Base-by-base conservation (phyloP, 2,888 invertebrate genomes). In the Loripinus fragilis region DNA sequence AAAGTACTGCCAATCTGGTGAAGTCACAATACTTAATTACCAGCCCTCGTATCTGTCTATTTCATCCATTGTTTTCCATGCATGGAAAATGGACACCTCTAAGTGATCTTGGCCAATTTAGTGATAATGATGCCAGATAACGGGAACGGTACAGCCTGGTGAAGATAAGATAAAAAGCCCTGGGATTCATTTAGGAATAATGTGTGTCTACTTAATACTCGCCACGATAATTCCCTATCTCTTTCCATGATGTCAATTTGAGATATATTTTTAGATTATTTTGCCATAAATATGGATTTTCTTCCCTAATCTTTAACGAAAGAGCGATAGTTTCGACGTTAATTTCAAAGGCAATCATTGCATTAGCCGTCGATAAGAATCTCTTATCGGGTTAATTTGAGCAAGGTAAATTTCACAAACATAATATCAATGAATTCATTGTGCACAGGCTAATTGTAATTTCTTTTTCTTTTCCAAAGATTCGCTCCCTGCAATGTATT, bases 391-490 rank as follows among this genome's bases (percentile, higher is more conserved):
- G 72, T 60, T 79, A 77, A 84, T 81, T 84, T 81, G 73, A 79
- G 64, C 45, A 77, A 83, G 84, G 81, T 79, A 75, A 79, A 81
- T 84, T 84, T 72, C 81, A 84, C 84, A 84, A 84, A 81, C 68
- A 84, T 73, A 81, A 81, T 84, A 52, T 72, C 78, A 80, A 78
- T 78, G 73, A 17, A 33, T 48, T 73, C 45, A 67, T 67, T 67
- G 67, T 67, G n/a, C 41, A 45, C 7, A 25, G 17, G 25, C 42
- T n/a, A n/a, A n/a, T n/a, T n/a, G n/a, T n/a, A 67, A 67, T 67
- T 67, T 33, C 33, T 33, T 33, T 33, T 33, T 33, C n/a, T 33
- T 60, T 33, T 60, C 7, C 25, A 12, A 52, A n/a, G n/a, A 52
- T 52, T 52, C n/a, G 2, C 45, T 20, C 45, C 3, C 45, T 45